Base-by-base conservation (phyloP, 2,797 vertebrate genomes). In the Fistularia commersonii region DNA sequence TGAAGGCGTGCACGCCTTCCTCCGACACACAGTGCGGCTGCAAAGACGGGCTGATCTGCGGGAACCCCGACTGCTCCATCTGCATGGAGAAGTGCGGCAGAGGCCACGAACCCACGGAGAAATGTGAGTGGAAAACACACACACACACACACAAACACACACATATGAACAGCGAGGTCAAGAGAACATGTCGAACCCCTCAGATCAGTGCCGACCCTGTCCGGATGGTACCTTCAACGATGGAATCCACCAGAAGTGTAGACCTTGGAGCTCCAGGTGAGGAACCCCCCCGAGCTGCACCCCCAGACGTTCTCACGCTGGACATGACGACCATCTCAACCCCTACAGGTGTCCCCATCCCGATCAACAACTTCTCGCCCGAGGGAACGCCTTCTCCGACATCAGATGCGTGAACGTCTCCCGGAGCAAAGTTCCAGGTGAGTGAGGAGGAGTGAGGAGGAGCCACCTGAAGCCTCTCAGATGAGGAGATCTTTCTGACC, bases 141-240 rank as follows among this genome's bases (percentile, higher is more conserved):
- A 31, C 1, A 35, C 6, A 42, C 13, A 12, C 32, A 33, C n/a
- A 35, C 32, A n/a, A 3, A 10, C 46, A 38, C 36, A 49, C 14
- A 40, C 5, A 31, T 15, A 34, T 9, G 36, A 9, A 38, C 11
- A 9, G 11, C 1, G 1, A 41, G 3, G 5, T 49, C 1, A 68
- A 7, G 37, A 54, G 8, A 47, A 9, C 6, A n/a, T n/a, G n/a
- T n/a, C n/a, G n/a, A n/a, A n/a, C n/a, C n/a, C n/a, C n/a, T n/a
- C 81, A 92, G 91, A 81, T 43, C 45, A 38, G 2, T 92, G 91
- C 64, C 67, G 11, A 34, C 35, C 62, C 4, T 92, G 91, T 66
- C 81, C 83, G 9, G 0, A 67, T 0, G 87, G 87, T 69, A 87
- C 58, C 13, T 92, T 87, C 73, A 91, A 84, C 6, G 63, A 90